Percentiles rank a stretch among this genome's conserved stretches.
Conservation (phyloP, 2,113 vertebrate species). For the Saccopteryx bilineata region DNA sequence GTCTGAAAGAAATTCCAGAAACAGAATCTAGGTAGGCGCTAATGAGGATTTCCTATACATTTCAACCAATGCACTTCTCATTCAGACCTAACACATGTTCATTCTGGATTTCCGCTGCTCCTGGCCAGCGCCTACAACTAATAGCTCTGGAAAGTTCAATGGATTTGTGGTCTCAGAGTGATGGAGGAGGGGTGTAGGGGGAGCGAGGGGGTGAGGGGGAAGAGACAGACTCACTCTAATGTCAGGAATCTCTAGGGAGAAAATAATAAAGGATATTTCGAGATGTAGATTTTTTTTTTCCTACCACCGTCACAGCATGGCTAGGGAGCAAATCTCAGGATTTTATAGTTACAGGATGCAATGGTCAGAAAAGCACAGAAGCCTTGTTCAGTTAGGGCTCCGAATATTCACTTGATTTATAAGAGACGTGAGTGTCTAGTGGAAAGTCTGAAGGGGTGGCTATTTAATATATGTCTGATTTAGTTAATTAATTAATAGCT, state of each 20-base stretch:
- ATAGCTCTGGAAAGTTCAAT: conserved; percentile 22
- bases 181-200: not conserved
- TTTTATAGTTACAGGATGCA: not conserved
- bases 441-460: not conserved
- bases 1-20: not conserved
- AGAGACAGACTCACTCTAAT: not conserved
- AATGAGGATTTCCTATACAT: conserved; percentile 40
- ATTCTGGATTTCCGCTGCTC: conserved; percentile 34
- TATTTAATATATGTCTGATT: not conserved
- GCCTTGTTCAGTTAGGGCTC: not conserved
- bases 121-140: not conserved
- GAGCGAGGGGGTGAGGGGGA: not conserved
- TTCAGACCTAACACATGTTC: not conserved
- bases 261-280: not conserved
- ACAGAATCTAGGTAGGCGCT: not conserved
- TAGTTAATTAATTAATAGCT: not conserved
- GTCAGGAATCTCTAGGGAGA: not conserved
- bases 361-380: not conserved
- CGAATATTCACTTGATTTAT: not conserved
- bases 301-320: no score
- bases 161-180: conserved; percentile 49
- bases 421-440: not conserved
- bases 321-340: not conserved
- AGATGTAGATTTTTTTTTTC: not conserved
- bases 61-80: conserved; percentile 32